phyloP scores from a whole-genome alignment of 2,888 invertebrate species.

The Nomada lathburiana region DNA sequence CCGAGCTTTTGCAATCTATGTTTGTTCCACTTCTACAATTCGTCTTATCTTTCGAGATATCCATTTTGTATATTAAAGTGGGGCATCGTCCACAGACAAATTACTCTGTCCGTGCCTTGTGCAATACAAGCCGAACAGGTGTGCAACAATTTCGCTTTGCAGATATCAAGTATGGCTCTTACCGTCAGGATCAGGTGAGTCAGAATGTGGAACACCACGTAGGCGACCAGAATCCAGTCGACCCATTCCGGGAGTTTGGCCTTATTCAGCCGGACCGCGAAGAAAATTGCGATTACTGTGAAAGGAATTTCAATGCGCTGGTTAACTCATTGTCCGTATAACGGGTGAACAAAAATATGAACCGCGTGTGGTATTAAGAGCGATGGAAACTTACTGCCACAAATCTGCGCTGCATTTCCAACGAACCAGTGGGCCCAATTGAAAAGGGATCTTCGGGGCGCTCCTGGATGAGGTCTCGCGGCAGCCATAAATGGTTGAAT shows the following conservation, averaged over 20 bases:
- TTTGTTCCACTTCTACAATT: not conserved
- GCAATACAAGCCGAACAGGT: not conserved
- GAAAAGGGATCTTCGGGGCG: conserved; percentile 91
- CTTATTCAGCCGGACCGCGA: conserved; percentile 94
- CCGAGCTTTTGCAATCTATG: not conserved
- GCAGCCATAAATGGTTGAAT: conserved; percentile 95
- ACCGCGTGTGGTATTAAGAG: not conserved
- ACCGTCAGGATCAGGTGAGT: conserved; percentile 95
- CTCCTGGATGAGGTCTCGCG: conserved; percentile 94
- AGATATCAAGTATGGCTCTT: conserved; percentile 82
- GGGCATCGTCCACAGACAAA: not conserved
- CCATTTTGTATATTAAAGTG: conserved; percentile 22
- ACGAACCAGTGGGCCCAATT: conserved; percentile 97
- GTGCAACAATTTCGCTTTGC: not conserved
- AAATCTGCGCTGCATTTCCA: conserved; percentile 94
- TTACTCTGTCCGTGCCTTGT: not conserved
- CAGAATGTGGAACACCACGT: conserved; percentile 94
- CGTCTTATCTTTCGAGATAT: not conserved
- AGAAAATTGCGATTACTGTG: conserved; percentile 96
- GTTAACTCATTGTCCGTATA: conserved; percentile 38
- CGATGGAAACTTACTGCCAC: conserved; percentile 89
- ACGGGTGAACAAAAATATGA: conserved; percentile 2
- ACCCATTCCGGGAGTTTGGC: conserved; percentile 94
- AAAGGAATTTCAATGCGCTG: conserved; percentile 69
- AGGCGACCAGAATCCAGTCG: conserved; percentile 95